Evolutionary conservation across 1,140 invertebrate genomes (phyloP), one percentile per base, ranked within the genome.

Genomic region (Harpegnathos saltator): DNA sequence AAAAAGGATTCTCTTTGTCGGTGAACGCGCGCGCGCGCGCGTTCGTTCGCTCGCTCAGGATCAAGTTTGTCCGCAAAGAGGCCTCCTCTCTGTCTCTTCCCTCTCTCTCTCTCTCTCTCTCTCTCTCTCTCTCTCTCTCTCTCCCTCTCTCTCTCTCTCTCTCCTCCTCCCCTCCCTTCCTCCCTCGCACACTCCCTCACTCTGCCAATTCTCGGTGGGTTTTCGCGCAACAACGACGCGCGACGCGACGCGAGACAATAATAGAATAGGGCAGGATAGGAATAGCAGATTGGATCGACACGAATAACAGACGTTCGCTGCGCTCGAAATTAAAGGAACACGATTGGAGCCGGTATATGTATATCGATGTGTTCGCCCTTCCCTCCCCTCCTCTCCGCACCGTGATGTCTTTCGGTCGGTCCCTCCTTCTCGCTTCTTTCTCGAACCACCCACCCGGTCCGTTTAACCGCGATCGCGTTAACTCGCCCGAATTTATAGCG

Each of bases 381-480:
- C 22, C n/a, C 38, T 65, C 9, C 5, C 29, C 5, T 33, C 29
- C 29, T 33, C 29, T 33, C 29, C 29, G n/a, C 5, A 5, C 29
- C 38, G 38, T 44, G 38, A 44, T 9, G 38, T 44, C 38, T 44
- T 11, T 44, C 38, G 38, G 38, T 71, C n/a, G n/a, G n/a, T n/a
- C n/a, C 15, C 19, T 17, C 65, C 15, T 48, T 19, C n/a, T 7
- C 12, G 17, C n/a, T 15, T 14, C 33, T 56, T 58, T 66, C 38
- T 44, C 33, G 65, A 78, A n/a, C n/a, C n/a, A 7, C 7, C 52
- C 52, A 29, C 71, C 58, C 33, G 54, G 33, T 69, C 54, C 68
- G 19, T 50, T 19, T 19, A 61, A 82, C 75, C 62, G 11, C 54
- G 75, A 84, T 81, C 74, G 63, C 54, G 66, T 82, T 82, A 84